These are phyloP conservation scores for Strix occidentalis DNA, from an alignment of 2,797 vertebrate species.

Conservation along the genomic window DNA sequence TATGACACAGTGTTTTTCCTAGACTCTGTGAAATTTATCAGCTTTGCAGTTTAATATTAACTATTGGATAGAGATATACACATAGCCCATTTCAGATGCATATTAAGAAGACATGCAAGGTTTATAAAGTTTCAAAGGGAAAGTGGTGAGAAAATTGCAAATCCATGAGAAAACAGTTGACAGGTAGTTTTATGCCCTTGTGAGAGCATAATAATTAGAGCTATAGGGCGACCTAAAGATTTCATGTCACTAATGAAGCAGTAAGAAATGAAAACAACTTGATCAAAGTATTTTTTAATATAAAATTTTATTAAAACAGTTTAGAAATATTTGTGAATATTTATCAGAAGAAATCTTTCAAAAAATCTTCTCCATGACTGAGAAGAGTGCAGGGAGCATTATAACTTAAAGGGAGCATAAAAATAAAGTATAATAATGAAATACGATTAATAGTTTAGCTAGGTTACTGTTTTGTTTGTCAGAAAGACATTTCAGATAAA, in stretches of 20 bases:
- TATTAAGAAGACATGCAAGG: not conserved
- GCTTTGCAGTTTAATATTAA: not conserved
- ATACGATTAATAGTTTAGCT: not conserved
- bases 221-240: not conserved
- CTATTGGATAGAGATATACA: not conserved
- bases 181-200: not conserved
- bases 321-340: not conserved
- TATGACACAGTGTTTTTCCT: not conserved
- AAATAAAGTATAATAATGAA: not conserved
- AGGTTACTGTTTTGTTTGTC: not conserved
- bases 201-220: not conserved
- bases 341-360: not conserved
- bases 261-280: not conserved
- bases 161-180: not conserved
- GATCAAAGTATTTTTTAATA: not conserved
- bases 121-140: not conserved
- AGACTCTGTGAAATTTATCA: not conserved
- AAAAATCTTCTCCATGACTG: not conserved
- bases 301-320: not conserved
- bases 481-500: not conserved
- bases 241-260: not conserved
- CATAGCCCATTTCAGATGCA: not conserved
- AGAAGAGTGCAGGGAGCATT: not conserved
- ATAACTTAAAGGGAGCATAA: not conserved
- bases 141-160: not conserved